Percentiles rank a stretch among this genome's conserved stretches.
phyloP scores from a whole-genome alignment of 2,797 vertebrate genomes.

The Stomatorhinus walkeri region DNA sequence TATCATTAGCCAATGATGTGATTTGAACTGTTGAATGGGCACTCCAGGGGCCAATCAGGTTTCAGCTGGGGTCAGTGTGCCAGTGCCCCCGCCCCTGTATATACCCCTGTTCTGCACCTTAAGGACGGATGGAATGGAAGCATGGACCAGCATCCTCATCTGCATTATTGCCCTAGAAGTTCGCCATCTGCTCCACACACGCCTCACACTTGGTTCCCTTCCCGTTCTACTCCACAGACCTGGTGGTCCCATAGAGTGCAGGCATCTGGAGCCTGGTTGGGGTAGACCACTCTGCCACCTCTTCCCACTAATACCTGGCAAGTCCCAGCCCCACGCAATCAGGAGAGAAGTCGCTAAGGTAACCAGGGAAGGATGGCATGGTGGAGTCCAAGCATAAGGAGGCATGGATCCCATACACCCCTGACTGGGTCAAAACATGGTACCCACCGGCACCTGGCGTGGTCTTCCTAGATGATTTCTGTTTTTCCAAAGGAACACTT shows the following conservation, averaged over 20 bases:
- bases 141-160: neutral
- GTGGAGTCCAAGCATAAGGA: neutral
- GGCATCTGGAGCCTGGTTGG: neutral
- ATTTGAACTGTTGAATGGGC: neutral
- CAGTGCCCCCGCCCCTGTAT: neutral
- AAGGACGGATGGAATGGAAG: neutral
- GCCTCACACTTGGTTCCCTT: neutral
- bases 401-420: neutral
- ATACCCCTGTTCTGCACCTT: neutral
- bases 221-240: neutral
- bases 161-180: neutral
- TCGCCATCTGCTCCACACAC: neutral
- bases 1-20: neutral
- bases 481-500: neutral
- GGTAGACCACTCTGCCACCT: neutral
- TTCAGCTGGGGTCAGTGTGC: neutral
- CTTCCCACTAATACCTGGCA: neutral
- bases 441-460: neutral
- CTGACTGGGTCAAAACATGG: neutral
- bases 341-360: neutral
- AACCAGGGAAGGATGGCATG: neutral
- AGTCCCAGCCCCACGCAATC: neutral
- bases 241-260: neutral
- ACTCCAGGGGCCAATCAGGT: neutral
- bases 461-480: neutral